Base-by-base conservation (phyloP, 1,140 invertebrate genomes). In the Drosophila bocki region DNA sequence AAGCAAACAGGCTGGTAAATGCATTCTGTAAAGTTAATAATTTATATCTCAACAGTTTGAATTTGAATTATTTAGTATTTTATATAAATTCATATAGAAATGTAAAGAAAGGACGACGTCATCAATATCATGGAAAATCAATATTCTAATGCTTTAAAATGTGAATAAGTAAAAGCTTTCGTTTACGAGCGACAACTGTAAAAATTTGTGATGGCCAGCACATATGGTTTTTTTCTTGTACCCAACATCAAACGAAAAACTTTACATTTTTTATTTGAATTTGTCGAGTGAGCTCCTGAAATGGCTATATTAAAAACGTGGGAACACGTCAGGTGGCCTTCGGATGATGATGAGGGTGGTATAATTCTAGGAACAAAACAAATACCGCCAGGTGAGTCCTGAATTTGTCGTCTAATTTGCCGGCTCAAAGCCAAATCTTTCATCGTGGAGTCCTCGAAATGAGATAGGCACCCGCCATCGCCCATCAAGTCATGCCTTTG, bases 171-270 rank as follows among this genome's bases (percentile, higher is more conserved):
- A 42, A 44, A 42, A 22, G 62, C 29, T 42, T 22, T 33, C 19
- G 12, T 41, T 32, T 8, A 15, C 48, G 22, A 19, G 22, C 22
- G 7, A 26, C 11, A 39, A 22, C 37, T 32, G 17, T 51, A 29
- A 15, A 42, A 19, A 51, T 51, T 35, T 35, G 41, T 51, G n/a
- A 56, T 75, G 50, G 37, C 42, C 69, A 42, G 22, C 26, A 64
- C 69, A 56, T 50, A 74, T 74, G 69, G 29, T 19, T 58, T 32
- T 48, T 39, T 17, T 35, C 45, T 58, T 48, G n/a, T 29, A 7
- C 19, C 17, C 48, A 60, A 77, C 75, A 77, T 77, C 75, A 77
- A 77, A 76, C 29, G 44, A 60, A 77, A 60, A 68, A 60, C 72
- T 54, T 76, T 32, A 62, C 22, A 48, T 37, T 75, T 75, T 56